These are phyloP conservation scores for Phainopepla nitens DNA, from an alignment of 2,113 vertebrate species.

Conservation along the genomic window DNA sequence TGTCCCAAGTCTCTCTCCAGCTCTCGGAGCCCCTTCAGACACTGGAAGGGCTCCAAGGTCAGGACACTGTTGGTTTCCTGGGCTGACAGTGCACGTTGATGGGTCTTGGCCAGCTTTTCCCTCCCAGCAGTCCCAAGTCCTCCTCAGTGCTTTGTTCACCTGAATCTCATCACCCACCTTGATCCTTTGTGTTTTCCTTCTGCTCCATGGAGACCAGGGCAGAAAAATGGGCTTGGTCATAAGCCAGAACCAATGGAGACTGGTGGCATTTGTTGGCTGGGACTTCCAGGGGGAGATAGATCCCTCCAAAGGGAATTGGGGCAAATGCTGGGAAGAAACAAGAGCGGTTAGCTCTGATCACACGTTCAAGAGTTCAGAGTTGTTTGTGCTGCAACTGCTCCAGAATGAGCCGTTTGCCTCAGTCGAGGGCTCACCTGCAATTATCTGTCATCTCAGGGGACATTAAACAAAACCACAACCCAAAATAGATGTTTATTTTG, in stretches of 20 bases:
- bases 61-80: background rate
- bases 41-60: background rate
- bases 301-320: constrained; percentile 95
- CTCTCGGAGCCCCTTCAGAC: background rate
- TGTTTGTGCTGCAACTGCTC: background rate
- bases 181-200: constrained; percentile 87
- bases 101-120: background rate
- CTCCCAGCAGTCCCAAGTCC: background rate
- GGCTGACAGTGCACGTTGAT: accelerated
- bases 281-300: constrained; percentile 93
- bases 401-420: background rate
- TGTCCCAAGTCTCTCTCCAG: background rate
- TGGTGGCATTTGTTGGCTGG: constrained; percentile 89
- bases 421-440: background rate
- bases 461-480: background rate
- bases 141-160: background rate
- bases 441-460: background rate
- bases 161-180: constrained; percentile 73
- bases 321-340: constrained; percentile 80
- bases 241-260: constrained; percentile 90
- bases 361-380: background rate
- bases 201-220: constrained; percentile 98
- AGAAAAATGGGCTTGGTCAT: constrained; percentile 97
- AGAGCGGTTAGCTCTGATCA: accelerated
- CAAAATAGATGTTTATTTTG: background rate